Base-by-base conservation (phyloP, 2,113 vertebrate species). In the Toxotes chatareus region DNA sequence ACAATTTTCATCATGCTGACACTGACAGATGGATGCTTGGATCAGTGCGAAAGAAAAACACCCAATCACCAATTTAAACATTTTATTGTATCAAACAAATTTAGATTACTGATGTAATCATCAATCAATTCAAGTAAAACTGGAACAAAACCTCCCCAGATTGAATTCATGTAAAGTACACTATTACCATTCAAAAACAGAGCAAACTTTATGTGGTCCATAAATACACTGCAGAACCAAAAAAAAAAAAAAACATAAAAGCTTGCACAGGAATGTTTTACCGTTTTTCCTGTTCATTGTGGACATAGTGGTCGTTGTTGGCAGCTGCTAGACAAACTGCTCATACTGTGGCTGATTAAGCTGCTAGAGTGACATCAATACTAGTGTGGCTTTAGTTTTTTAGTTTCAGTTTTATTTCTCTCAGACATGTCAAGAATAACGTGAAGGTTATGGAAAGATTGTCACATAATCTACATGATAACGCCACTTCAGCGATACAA, bases 1-100 rank as follows among this genome's bases (percentile, higher is more conserved):
- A 55, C 7, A 46, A 36, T 61, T 64, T 19, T 32, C 16, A 9
- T 57, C 27, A 38, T 5, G 6, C 3, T 70, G n/a, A 55, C 31
- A 21, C 32, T 59, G 63, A 23, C 9, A 2, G 31, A n/a, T n/a
- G 19, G 34, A 19, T 2, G 10, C 10, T 12, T 64, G 36, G 12
- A 16, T 27, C 13, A n/a, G 17, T 60, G 31, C 36, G 5, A 47
- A 71, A 38, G n/a, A 42, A 57, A 63, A 53, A 14, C 2, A 75
- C 4, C 1, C 7, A 74, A 86, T 75, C 40, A 88, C 59, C 91
- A 91, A 91, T 91, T 93, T 88, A 87, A 91, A 90, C 57, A 56
- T 87, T 93, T 94, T 93, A 93, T 91, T 94, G 72, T 93, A 94
- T 91, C 89, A 94, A 93, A 94, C 84, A 91, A 89, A 87, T 81